phyloP scores from a whole-genome alignment of 2,888 invertebrate species.

The Ametastegia equiseti region DNA sequence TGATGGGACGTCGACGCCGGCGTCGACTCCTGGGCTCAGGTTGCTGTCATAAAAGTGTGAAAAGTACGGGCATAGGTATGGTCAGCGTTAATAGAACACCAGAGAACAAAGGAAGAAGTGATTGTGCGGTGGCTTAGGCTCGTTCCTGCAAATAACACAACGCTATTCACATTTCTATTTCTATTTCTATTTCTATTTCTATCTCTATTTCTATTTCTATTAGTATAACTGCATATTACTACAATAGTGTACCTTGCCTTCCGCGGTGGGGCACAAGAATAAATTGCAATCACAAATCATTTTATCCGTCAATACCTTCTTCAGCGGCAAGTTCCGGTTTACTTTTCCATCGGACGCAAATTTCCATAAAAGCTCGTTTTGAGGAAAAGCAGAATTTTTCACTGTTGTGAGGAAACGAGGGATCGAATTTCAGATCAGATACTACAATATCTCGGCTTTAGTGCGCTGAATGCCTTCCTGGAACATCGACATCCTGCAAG shows the following conservation, averaged over 20 bases:
- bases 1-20: slow-evolving; percentile 27
- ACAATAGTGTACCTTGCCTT: neutral
- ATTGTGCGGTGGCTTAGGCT: slow-evolving; percentile 18
- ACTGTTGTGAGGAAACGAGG: too few relatives aligned
- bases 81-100: slow-evolving; percentile 31
- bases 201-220: too few relatives aligned
- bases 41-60: slow-evolving; percentile 29
- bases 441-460: too few relatives aligned
- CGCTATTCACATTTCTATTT: slow-evolving; percentile 7
- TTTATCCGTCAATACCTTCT: neutral
- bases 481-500: too few relatives aligned
- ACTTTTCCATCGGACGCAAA: too few relatives aligned
- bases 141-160: slow-evolving; percentile 23
- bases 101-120: slow-evolving; percentile 39
- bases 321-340: neutral
- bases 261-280: neutral
- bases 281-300: too few relatives aligned
- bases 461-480: too few relatives aligned
- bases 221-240: neutral
- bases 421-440: too few relatives aligned
- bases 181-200: neutral
- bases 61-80: slow-evolving; percentile 13
- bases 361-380: too few relatives aligned
- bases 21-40: slow-evolving; percentile 14
- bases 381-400: too few relatives aligned